Conservation (phyloP, 2,113 vertebrate species). For the Anoura caudifer region DNA sequence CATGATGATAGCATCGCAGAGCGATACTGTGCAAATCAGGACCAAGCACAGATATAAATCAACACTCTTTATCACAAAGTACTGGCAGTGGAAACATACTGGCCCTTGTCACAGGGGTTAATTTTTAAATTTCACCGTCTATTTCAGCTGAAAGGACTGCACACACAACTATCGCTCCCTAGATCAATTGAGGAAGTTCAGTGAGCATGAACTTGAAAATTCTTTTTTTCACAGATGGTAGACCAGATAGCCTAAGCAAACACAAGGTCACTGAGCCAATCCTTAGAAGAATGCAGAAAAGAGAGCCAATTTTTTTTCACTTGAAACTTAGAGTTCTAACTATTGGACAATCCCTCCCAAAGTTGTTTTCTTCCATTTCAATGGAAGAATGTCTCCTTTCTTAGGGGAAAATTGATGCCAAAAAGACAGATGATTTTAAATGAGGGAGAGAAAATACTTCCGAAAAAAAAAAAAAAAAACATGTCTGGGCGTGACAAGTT, state of each 20-base stretch:
- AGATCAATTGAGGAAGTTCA: not conserved
- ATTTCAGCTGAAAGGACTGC: constrained; percentile 29
- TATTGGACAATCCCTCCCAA: not conserved
- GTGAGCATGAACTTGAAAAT: constrained; percentile 21
- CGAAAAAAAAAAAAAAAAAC: constrained; percentile 10
- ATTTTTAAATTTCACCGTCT: not conserved
- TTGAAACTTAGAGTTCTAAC: constrained; percentile 12
- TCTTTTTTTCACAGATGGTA: constrained; percentile 37
- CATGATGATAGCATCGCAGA: not conserved
- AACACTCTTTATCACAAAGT: not conserved
- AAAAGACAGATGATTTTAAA: constrained; percentile 54
- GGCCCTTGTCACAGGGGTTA: not conserved
- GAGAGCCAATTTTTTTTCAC: not conserved
- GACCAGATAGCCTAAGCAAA: constrained; percentile 23
- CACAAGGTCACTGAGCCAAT: not conserved
- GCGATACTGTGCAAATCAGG: not conserved
- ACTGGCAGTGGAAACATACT: constrained; percentile 25
- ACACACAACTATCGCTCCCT: not conserved
- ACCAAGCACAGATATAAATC: not conserved
- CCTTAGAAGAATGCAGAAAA: constrained; percentile 40
- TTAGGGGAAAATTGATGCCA: constrained; percentile 56
- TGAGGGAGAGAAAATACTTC: not conserved
- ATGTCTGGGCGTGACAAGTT: constrained; percentile 58
- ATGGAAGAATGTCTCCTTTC: constrained; percentile 25
- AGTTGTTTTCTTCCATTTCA: not conserved